Percentiles rank a stretch among this genome's conserved stretches.
Evolutionary conservation across 2,888 invertebrate species (phyloP).

Genomic region (Silvanus unidentatus): DNA sequence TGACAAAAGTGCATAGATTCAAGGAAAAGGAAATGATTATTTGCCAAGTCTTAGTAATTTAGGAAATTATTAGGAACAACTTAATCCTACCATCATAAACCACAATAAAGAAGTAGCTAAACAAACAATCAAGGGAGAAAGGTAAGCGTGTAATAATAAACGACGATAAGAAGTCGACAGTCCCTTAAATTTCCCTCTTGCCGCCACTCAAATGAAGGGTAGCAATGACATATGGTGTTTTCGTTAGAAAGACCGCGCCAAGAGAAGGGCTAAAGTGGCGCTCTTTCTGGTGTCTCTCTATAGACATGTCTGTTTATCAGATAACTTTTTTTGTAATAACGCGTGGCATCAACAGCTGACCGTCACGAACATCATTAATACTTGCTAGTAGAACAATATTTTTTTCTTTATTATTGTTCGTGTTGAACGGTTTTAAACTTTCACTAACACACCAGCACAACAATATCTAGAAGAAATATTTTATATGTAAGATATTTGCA

Average conservation of each 20-base stretch:
- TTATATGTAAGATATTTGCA: no score
- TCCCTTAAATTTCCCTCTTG: not conserved
- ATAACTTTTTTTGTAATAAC: constrained; percentile 20
- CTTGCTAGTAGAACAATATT: no score
- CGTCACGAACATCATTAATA: not conserved
- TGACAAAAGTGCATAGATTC: not conserved
- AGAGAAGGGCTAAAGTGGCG: not conserved
- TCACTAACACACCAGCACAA: no score
- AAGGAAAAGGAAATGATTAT: constrained; percentile 3
- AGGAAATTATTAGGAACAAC: constrained; percentile 3
- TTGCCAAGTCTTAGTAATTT: not conserved
- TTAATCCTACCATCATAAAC: constrained; percentile 8
- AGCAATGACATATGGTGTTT: constrained; percentile 22
- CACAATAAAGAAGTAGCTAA: constrained; percentile 8
- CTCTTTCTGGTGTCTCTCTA: constrained; percentile 12
- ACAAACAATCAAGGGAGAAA: constrained; percentile 7
- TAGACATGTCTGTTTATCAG: constrained; percentile 25
- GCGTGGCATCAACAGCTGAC: constrained; percentile 26
- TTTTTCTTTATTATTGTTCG: no score
- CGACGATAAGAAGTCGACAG: not conserved
- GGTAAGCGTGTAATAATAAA: not conserved
- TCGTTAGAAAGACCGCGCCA: constrained; percentile 16
- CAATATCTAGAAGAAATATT: no score
- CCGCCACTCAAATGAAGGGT: constrained; percentile 16
- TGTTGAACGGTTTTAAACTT: no score